These are phyloP conservation scores for Pempheris klunzingeri DNA, from an alignment of 2,797 vertebrate genomes.

Conservation along the genomic window DNA sequence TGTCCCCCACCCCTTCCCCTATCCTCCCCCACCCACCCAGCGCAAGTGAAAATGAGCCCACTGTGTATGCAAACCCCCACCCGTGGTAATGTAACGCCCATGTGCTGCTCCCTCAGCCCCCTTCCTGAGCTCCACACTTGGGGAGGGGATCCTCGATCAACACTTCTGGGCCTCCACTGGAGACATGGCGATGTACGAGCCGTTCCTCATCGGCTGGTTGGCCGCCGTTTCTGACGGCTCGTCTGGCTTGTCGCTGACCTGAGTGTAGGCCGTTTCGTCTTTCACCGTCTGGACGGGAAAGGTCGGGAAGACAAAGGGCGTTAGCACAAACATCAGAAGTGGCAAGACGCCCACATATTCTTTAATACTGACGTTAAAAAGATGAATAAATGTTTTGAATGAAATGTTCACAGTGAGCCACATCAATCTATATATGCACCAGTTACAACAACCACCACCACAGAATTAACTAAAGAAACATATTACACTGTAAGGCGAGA, in stretches of 20 bases:
- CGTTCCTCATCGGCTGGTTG: slow-evolving; percentile 82
- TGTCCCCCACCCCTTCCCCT: slow-evolving; percentile 53
- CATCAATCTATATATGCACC: slow-evolving; percentile 27
- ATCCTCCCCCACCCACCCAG: slow-evolving; percentile 42
- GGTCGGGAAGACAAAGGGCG: neutral
- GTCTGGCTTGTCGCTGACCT: slow-evolving; percentile 86
- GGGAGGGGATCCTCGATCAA: slow-evolving; percentile 77
- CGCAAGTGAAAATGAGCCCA: slow-evolving; percentile 47
- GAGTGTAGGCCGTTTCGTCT: slow-evolving; percentile 88
- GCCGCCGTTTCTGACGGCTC: slow-evolving; percentile 78
- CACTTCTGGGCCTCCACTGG: slow-evolving; percentile 88
- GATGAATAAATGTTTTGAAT: slow-evolving; percentile 49
- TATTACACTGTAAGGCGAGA: slow-evolving; percentile 53
- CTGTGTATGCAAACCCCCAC: slow-evolving; percentile 48
- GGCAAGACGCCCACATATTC: neutral
- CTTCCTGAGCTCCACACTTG: slow-evolving; percentile 66
- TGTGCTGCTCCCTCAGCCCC: slow-evolving; percentile 64
- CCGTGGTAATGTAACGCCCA: slow-evolving; percentile 58
- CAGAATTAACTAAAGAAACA: slow-evolving; percentile 38
- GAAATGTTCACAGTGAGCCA: slow-evolving; percentile 63
- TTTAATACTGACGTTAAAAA: slow-evolving; percentile 39
- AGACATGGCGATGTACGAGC: slow-evolving; percentile 89
- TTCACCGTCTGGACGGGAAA: slow-evolving; percentile 80
- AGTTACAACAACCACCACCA: slow-evolving; percentile 32
- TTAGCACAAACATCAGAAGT: slow-evolving; percentile 44